Evolutionary conservation across 2,888 invertebrate species (phyloP).

Genomic region (Diplolepis rosae): DNA sequence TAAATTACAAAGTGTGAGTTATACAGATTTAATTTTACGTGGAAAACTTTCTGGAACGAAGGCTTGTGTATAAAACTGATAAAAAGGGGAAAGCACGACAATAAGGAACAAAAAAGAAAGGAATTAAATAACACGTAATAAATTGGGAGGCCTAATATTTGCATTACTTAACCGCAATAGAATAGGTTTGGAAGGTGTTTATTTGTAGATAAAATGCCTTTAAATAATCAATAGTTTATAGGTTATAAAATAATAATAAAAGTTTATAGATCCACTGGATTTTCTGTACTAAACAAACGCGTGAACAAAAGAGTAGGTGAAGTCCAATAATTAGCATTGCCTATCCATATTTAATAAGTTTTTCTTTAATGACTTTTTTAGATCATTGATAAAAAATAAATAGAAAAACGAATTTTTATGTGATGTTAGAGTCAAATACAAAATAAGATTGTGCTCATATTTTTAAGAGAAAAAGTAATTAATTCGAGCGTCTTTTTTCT

Average conservation of each 20-base stretch:
- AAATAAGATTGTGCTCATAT: not conserved
- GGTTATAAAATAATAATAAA: too few relatives aligned
- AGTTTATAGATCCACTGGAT: too few relatives aligned
- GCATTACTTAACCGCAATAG: too few relatives aligned
- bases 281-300: too few relatives aligned
- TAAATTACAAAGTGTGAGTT: too few relatives aligned
- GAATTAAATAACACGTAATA: slow-evolving; percentile 49
- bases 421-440: not conserved
- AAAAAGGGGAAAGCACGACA: slow-evolving; percentile 33
- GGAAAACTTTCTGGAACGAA: not conserved
- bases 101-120: slow-evolving; percentile 49
- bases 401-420: not conserved
- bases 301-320: too few relatives aligned
- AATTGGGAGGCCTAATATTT: slow-evolving; percentile 41
- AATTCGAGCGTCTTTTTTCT: not conserved
- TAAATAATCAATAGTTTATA: not conserved
- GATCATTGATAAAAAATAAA: not conserved
- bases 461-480: not conserved
- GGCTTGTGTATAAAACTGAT: not conserved
- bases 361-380: not conserved
- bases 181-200: not conserved
- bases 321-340: too few relatives aligned
- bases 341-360: not conserved
- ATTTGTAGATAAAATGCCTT: slow-evolving; percentile 3
- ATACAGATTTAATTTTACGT: too few relatives aligned